Conservation (phyloP, 2,888 invertebrate genomes). For the Drosophila barbarae region DNA sequence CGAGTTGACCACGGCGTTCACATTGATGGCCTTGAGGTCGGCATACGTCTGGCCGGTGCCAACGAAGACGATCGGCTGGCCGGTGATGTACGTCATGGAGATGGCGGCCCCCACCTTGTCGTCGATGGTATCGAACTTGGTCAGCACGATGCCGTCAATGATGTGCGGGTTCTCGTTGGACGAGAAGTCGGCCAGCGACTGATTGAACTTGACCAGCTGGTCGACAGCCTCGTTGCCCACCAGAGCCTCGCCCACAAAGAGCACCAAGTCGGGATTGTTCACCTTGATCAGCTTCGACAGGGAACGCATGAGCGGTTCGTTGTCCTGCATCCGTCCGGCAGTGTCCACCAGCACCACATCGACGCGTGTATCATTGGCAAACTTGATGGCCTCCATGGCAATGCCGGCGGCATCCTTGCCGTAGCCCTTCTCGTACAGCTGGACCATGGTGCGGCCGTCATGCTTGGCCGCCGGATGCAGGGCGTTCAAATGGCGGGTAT, state of each 20-base stretch:
- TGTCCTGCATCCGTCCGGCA: slow-evolving; percentile 99
- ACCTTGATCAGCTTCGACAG: slow-evolving; percentile 98
- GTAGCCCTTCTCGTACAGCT: slow-evolving; percentile 98
- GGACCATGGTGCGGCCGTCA: slow-evolving; percentile 88
- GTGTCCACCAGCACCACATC: slow-evolving; percentile 99
- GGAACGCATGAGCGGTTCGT: slow-evolving; percentile 99
- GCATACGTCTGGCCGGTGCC: slow-evolving; percentile 99
- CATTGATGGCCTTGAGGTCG: slow-evolving; percentile 97
- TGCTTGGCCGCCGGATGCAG: slow-evolving; percentile 91
- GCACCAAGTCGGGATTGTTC: slow-evolving; percentile 97
- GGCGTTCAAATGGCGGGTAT: slow-evolving; percentile 94
- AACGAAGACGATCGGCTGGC: slow-evolving; percentile 96
- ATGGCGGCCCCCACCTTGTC: slow-evolving; percentile 99
- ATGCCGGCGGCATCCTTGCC: slow-evolving; percentile 99
- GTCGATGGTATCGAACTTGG: slow-evolving; percentile 99
- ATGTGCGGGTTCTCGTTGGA: slow-evolving; percentile 89
- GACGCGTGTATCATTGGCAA: slow-evolving; percentile 88
- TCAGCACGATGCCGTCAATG: slow-evolving; percentile 99
- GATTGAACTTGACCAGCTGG: slow-evolving; percentile 99
- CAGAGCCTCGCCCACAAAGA: slow-evolving; percentile 99
- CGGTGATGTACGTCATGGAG: slow-evolving; percentile 99
- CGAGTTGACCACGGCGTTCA: slow-evolving; percentile 96
- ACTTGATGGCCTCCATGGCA: slow-evolving; percentile 97
- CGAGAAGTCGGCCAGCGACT: slow-evolving; percentile 95
- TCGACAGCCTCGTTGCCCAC: slow-evolving; percentile 99